Evolutionary conservation across 2,888 invertebrate genomes (phyloP).

Genomic region (Vesta saturnalis): DNA sequence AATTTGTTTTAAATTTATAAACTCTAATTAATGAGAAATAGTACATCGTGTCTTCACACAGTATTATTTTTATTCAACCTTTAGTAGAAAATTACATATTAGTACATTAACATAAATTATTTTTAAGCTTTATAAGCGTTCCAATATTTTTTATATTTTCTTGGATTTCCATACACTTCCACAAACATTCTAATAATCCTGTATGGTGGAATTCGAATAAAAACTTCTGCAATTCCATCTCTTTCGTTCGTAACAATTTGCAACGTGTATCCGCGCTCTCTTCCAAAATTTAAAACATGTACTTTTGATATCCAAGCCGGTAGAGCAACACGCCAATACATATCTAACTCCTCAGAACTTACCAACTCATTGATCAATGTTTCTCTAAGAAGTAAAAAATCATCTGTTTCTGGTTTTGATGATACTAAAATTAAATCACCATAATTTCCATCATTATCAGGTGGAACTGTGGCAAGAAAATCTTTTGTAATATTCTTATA

Average conservation of each 20-base stretch:
- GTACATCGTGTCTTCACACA: too few species aligned
- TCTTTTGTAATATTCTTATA: slow-evolving; percentile 16
- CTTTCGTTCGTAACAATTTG: slow-evolving; percentile 15
- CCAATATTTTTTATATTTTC: neutral
- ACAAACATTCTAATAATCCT: neutral
- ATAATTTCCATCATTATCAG: slow-evolving; percentile 30
- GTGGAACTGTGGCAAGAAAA: slow-evolving; percentile 14
- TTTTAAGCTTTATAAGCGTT: too few species aligned
- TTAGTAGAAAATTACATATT: too few species aligned
- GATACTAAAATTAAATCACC: slow-evolving; percentile 21
- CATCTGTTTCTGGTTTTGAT: slow-evolving; percentile 12
- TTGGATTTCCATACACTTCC: neutral
- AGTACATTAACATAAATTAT: too few species aligned
- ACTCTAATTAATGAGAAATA: too few species aligned
- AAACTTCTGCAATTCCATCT: neutral
- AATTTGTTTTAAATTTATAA: too few species aligned
- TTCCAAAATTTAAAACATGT: slow-evolving; percentile 28
- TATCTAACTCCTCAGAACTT: slow-evolving; percentile 21
- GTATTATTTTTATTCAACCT: too few species aligned
- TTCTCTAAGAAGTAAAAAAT: slow-evolving; percentile 27
- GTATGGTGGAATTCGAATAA: neutral
- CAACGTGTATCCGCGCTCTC: slow-evolving; percentile 24
- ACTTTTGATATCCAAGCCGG: slow-evolving; percentile 23
- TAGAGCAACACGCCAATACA: slow-evolving; percentile 26
- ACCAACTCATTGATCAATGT: slow-evolving; percentile 24